Percentiles rank a stretch among this genome's conserved stretches.
Evolutionary conservation across 2,113 vertebrate species (phyloP).

Genomic region (Psittacula cyanocephala): DNA sequence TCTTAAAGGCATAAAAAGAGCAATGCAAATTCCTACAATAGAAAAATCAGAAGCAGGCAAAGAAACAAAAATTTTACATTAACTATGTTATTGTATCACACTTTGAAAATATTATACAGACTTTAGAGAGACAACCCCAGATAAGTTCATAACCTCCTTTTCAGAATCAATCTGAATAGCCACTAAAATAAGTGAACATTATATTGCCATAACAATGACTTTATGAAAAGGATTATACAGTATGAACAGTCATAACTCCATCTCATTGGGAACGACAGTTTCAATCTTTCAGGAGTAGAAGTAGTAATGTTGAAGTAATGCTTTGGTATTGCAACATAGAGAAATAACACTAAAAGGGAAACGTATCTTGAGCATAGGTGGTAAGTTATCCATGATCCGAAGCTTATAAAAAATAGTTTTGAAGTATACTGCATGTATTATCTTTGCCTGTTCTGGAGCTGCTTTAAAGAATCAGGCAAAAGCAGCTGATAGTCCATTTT

Average conservation of each 20-base stretch:
- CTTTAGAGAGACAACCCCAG: not conserved
- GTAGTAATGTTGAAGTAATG: fast-evolving
- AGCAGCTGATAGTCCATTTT: not conserved
- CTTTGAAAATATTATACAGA: constrained; percentile 11
- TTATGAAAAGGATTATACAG: not conserved
- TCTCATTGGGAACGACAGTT: not conserved
- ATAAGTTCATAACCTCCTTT: not conserved
- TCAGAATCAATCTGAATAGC: not conserved
- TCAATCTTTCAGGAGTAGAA: not conserved
- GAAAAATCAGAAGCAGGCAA: not conserved
- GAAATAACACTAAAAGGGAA: not conserved
- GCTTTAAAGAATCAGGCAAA: not conserved
- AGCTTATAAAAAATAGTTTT: not conserved
- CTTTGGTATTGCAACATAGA: not conserved
- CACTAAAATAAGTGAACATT: not conserved
- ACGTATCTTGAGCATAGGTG: not conserved
- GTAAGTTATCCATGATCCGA: not conserved
- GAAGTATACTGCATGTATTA: not conserved
- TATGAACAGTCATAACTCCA: not conserved
- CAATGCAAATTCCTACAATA: not conserved
- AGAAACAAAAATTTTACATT: not conserved
- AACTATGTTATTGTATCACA: not conserved
- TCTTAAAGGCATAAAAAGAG: not conserved
- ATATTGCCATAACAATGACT: not conserved
- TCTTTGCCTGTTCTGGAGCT: not conserved